A percentile compares a stretch with the other conserved stretches of the same genome.
These are phyloP conservation scores for Drosophila nigricruria DNA, from an alignment of 2,888 invertebrate species.

Conservation along the genomic window DNA sequence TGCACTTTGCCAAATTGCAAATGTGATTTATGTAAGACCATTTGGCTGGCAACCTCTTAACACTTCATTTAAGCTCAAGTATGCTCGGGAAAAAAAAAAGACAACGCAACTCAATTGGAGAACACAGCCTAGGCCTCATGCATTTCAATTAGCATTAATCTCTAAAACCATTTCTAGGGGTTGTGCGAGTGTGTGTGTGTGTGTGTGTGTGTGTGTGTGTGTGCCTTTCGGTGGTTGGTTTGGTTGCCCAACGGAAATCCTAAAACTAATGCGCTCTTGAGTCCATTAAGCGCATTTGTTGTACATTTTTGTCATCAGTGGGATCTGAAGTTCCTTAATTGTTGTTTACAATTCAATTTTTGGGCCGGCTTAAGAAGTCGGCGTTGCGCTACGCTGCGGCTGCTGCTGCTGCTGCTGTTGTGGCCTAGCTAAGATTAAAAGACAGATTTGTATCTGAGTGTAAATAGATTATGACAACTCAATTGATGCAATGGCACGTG, in stretches of 20 bases:
- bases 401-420: conserved; percentile 1
- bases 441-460: conserved; percentile 18
- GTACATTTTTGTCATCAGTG: conserved; percentile 45
- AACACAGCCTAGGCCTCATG: conserved; percentile 26
- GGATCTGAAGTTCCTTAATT: conserved; percentile 56
- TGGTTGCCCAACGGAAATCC: conserved; percentile 38
- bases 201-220: conserved; percentile 10
- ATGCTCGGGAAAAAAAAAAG: conserved; percentile 17
- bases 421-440: conserved; percentile 28
- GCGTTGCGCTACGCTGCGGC: not conserved
- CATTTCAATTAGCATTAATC: conserved; percentile 72
- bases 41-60: conserved; percentile 63
- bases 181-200: too few species aligned
- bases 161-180: conserved; percentile 33
- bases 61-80: conserved; percentile 74
- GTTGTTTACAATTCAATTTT: conserved; percentile 71
- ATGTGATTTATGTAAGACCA: conserved; percentile 70
- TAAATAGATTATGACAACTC: conserved; percentile 17
- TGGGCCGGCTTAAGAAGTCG: conserved; percentile 27
- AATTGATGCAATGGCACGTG: conserved; percentile 20
- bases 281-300: conserved; percentile 54
- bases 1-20: conserved; percentile 80
- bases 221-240: conserved; percentile 32
- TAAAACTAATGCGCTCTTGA: conserved; percentile 45
- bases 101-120: conserved; percentile 26